phyloP scores from a whole-genome alignment of 2,113 vertebrate genomes.

The Cololabis saira region DNA sequence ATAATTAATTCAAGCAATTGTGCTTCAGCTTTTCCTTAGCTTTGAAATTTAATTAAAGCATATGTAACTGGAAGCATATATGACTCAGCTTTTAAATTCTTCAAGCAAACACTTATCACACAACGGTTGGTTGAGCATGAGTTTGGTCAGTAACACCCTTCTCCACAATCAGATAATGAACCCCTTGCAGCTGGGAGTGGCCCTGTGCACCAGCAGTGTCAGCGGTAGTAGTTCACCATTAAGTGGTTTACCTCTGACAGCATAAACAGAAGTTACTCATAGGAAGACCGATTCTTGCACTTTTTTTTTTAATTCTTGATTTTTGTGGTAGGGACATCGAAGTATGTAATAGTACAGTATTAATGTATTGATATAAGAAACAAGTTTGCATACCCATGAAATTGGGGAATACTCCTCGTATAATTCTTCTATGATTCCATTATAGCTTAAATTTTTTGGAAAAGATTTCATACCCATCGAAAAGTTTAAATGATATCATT shows the following conservation, averaged over 20 bases:
- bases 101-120: slow-evolving; percentile 6
- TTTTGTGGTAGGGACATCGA: too few species aligned
- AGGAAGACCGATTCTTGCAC: too few species aligned
- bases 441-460: too few species aligned
- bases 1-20: not conserved
- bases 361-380: not conserved
- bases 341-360: too few species aligned
- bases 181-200: slow-evolving; percentile 25
- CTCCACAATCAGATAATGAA: slow-evolving; percentile 54
- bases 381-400: not conserved
- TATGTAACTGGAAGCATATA: not conserved
- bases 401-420: not conserved
- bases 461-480: not conserved
- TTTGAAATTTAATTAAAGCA: too few species aligned
- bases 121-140: slow-evolving; percentile 22
- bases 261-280: not conserved
- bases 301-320: too few species aligned
- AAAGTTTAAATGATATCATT: not conserved
- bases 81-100: not conserved
- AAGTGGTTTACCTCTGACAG: slow-evolving; percentile 7
- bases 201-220: not conserved
- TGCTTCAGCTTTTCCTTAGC: too few species aligned
- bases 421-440: too few species aligned
- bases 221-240: slow-evolving; percentile 17
- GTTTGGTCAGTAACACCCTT: slow-evolving; percentile 26